Percentiles rank a stretch among this genome's conserved stretches.
These are phyloP conservation scores for Lordiphosa fenestrarum DNA, from an alignment of 2,888 invertebrate species.

Conservation along the genomic window DNA sequence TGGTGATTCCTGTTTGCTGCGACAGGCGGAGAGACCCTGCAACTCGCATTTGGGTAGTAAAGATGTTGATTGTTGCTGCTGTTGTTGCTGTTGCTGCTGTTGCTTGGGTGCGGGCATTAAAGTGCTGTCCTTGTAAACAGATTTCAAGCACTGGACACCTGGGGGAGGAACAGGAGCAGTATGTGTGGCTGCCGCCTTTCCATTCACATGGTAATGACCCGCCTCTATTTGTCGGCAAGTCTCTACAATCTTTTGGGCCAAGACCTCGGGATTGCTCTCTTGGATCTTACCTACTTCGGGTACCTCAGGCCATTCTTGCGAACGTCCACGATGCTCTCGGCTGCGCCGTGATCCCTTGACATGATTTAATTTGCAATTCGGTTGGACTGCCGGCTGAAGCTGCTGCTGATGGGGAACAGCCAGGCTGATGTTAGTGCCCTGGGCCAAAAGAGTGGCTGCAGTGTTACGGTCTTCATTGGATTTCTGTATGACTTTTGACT, in stretches of 20 bases:
- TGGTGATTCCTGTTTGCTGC: conserved; percentile 85
- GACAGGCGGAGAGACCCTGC: conserved; percentile 42
- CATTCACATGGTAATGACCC: conserved; percentile 78
- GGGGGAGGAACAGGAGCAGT: neutral
- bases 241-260: conserved; percentile 94
- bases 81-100: conserved; percentile 43
- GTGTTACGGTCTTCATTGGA: conserved; percentile 84
- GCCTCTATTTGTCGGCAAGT: conserved; percentile 94
- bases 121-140: conserved; percentile 71
- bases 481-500: conserved; percentile 88
- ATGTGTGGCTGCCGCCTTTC: conserved; percentile 15
- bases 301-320: conserved; percentile 95
- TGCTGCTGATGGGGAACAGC: conserved; percentile 29
- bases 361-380: conserved; percentile 47
- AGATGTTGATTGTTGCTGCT: conserved; percentile 32
- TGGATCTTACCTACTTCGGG: conserved; percentile 94
- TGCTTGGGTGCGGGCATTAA: conserved; percentile 79
- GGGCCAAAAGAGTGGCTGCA: conserved; percentile 76
- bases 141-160: conserved; percentile 25
- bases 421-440: conserved; percentile 78
- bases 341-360: conserved; percentile 83
- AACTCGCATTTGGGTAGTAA: conserved; percentile 74
- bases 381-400: conserved; percentile 2
- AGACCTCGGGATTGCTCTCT: conserved; percentile 93
- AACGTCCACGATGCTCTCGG: conserved; percentile 88